Conservation (phyloP, 2,797 vertebrate species). For the Clarias laeviceps region DNA sequence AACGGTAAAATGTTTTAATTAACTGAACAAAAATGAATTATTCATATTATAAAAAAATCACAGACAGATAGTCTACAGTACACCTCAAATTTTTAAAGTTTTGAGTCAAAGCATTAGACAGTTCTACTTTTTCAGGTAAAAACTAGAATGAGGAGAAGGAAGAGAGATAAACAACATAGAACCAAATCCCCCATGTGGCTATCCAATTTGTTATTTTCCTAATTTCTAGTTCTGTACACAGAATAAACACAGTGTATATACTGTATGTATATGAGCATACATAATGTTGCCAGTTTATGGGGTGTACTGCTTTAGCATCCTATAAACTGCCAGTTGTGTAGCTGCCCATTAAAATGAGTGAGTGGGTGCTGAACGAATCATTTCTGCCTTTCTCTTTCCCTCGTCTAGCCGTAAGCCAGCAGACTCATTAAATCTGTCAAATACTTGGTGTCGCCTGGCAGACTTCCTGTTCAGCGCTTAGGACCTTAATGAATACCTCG, state of each 20-base stretch:
- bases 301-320: background rate
- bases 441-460: constrained; percentile 61
- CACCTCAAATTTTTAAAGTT: background rate
- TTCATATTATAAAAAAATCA: background rate
- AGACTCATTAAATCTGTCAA: constrained; percentile 74
- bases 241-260: background rate
- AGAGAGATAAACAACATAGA: constrained; percentile 29
- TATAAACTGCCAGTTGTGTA: constrained; percentile 28
- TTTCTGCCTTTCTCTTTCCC: constrained; percentile 44
- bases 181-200: constrained; percentile 18
- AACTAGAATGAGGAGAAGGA: background rate
- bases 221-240: background rate
- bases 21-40: background rate
- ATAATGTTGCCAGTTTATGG: constrained; percentile 19
- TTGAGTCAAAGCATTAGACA: background rate
- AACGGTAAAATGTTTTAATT: background rate
- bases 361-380: constrained; percentile 57
- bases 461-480: constrained; percentile 62
- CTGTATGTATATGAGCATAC: background rate
- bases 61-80: background rate
- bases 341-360: constrained; percentile 71
- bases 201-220: constrained; percentile 13
- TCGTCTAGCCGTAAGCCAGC: constrained; percentile 66
- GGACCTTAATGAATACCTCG: constrained; percentile 68
- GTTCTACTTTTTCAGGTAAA: background rate